Evolutionary conservation across 2,113 vertebrate species (phyloP).

Genomic region (Oreochromis niloticus): DNA sequence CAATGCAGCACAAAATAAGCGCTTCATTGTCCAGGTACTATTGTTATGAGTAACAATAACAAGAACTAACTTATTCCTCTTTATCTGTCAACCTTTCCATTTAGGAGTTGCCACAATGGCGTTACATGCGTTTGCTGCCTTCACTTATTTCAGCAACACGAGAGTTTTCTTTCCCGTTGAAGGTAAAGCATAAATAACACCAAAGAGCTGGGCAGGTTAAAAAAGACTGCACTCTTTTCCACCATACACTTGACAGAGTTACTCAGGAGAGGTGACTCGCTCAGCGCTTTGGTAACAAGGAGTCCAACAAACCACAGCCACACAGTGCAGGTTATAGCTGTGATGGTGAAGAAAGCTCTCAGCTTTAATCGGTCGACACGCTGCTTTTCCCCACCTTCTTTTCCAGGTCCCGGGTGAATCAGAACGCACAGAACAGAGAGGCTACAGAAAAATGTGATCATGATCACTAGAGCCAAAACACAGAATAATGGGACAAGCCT

Average conservation of each 20-base stretch:
- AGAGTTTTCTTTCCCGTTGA: neutral
- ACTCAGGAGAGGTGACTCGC: accelerated
- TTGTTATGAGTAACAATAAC: neutral
- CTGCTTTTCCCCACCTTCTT: neutral
- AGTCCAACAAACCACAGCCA: neutral
- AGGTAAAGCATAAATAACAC: neutral
- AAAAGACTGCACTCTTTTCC: neutral
- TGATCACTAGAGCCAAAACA: neutral
- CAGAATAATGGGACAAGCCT: accelerated
- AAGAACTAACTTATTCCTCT: neutral
- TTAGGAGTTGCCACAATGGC: neutral
- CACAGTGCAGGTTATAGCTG: neutral
- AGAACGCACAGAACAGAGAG: accelerated
- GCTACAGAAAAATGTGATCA: neutral
- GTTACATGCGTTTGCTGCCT: neutral
- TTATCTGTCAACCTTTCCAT: neutral
- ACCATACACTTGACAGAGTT: accelerated
- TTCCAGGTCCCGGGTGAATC: neutral
- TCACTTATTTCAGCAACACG: neutral
- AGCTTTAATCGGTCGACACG: neutral
- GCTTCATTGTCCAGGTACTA: neutral
- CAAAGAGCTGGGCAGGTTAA: neutral
- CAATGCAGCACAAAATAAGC: accelerated
- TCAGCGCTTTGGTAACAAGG: neutral
- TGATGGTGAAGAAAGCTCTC: neutral